These are phyloP conservation scores for Gopherus evgoodei DNA, from an alignment of 2,113 vertebrate species.

Conservation along the genomic window DNA sequence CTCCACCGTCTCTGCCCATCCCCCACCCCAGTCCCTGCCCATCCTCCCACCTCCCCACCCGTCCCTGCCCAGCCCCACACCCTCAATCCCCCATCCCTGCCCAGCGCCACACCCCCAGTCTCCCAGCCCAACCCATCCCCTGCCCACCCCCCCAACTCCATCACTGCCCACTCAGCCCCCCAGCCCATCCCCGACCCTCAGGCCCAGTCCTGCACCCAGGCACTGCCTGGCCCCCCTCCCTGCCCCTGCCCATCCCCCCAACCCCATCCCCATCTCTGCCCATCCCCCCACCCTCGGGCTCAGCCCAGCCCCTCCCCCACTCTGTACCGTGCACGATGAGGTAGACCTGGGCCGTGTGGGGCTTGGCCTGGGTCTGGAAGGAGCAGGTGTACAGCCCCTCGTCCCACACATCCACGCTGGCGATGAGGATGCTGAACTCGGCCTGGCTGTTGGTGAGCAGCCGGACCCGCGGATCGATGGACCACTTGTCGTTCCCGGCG, in stretches of 20 bases:
- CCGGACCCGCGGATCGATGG: slow-evolving; percentile 87
- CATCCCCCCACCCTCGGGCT: rapidly evolving
- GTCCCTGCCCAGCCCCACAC: neutral
- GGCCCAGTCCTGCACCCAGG: no score
- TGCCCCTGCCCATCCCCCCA: neutral
- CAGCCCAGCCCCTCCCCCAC: rapidly evolving
- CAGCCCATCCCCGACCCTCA: rapidly evolving
- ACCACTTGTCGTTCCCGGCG: slow-evolving; percentile 92
- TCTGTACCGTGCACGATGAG: slow-evolving; percentile 90
- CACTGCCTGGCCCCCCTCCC: neutral
- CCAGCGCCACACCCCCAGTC: neutral
- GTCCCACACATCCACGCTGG: slow-evolving; percentile 85
- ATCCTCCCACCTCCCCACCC: no score
- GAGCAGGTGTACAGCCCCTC: slow-evolving; percentile 94
- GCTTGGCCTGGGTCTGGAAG: slow-evolving; percentile 90
- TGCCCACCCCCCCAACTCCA: neutral
- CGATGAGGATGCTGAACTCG: slow-evolving; percentile 91
- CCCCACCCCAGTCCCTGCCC: no score
- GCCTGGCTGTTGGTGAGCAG: slow-evolving; percentile 87
- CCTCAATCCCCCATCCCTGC: neutral
- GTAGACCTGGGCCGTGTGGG: slow-evolving; percentile 89
- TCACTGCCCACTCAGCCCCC: no score
- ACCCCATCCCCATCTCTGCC: neutral
- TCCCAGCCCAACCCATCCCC: neutral
- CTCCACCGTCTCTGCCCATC: no score